Base-by-base conservation (phyloP, 2,797 vertebrate genomes). In the Threskiornis aethiopicus region DNA sequence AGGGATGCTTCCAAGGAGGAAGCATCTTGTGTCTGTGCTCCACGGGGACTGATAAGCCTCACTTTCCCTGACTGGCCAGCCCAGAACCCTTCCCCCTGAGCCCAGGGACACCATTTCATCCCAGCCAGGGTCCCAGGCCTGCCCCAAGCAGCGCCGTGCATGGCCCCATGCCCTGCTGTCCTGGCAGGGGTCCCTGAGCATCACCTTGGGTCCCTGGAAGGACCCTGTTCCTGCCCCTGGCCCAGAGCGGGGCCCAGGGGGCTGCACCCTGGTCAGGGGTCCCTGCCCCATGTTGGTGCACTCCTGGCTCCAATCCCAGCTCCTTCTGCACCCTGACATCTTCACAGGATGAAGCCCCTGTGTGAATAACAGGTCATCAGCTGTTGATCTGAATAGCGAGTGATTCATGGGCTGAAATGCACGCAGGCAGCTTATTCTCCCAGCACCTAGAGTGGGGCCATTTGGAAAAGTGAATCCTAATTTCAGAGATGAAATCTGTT, bases 241-340 rank as follows among this genome's bases (percentile, higher is more conserved):
- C 39, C 31, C 39, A 75, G 51, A 41, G 4, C 0, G 0, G 21
- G 21, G 26, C 5, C 17, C 3, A 0, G 15, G 5, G 10, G 8
- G 6, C 5, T 51, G 37, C 3, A 13, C 13, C 11, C n/a, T 69
- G 7, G 13, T 33, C 21, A 37, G 21, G 29, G 24, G 12, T 25
- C 44, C 9, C 20, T 64, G 29, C 4, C 1, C 5, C 22, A 3
- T 22, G 26, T 10, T 65, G 57, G 12, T 14, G 16, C 9, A 3
- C 20, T 73, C 46, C 26, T 65, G n/a, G 5, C 5, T 57, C 33
- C 59, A 29, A 78, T 6, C 6, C 19, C 42, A 5, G 5, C 9
- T 72, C 33, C 17, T 52, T 6, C 64, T 22, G 28, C 12, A 16
- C 33, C 35, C 33, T 37, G 28, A 17, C 3, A 18, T n/a, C 52